Base-by-base conservation (phyloP, 2,888 invertebrate genomes). In the Chaitophorus viminalis region DNA sequence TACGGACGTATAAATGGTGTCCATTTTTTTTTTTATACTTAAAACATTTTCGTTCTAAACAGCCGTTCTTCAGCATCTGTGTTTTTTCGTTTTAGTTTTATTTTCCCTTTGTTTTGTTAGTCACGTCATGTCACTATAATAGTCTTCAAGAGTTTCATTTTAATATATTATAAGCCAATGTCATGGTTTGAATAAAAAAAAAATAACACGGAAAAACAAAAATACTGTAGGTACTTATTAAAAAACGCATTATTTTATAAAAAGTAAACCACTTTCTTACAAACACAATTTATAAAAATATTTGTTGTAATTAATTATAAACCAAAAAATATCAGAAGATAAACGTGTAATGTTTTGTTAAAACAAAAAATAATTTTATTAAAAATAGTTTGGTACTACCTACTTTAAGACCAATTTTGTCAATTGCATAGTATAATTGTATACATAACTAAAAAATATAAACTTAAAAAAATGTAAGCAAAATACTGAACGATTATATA, bases 101-200 rank as follows among this genome's bases (percentile, higher is more conserved):
- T 87, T 85, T 79, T 79, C 60, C 52, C 39, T 86, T 79, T 79
- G 79, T 87, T 79, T 72, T 54, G 70, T 54, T 78, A 70, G 79
- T 87, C 72, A 78, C 79, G 87, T 81, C 79, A 25, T n/a, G 79
- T 81, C 60, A 70, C 39, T 79, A 52, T 68, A 52, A 54, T 39
- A 54, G 72, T 74, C 81, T 78, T 87, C 60, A 74, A 87, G 87
- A 74, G 87, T 54, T 87, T 54, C 54, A 31, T 79, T 87, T 87
- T 72, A 74, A 87, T 17, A 11, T 25, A 6, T 78, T 54, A 75
- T 60, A 75, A 84, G 65, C 31, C 83, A 25, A 25, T 75, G 83
- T 84, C 75, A 84, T 65, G 65, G 33, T 84, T 83, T 60, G 39
- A 60, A 65, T 65, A 75, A 84, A 83, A 74, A 75, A 84, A 83